These are phyloP conservation scores for Erebia aethiops DNA, from an alignment of 2,888 invertebrate species.

Conservation along the genomic window DNA sequence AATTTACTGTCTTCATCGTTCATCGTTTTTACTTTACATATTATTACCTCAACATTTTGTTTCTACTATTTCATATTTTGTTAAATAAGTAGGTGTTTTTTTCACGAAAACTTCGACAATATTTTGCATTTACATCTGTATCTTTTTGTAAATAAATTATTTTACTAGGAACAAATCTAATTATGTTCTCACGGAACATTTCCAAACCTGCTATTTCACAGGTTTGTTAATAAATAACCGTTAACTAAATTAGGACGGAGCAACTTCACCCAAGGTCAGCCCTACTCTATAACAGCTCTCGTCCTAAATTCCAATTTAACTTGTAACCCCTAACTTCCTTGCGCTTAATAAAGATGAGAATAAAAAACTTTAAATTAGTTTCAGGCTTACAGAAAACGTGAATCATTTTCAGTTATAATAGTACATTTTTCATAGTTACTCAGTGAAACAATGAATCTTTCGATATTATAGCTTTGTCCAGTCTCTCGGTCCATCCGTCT, in stretches of 20 bases:
- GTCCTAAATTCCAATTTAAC: slow-evolving; percentile 28
- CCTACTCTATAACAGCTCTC: neutral
- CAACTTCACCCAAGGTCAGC: slow-evolving; percentile 13
- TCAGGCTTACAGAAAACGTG: neutral
- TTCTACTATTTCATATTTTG: too few species aligned
- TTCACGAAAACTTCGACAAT: too few species aligned
- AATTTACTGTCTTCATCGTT: too few species aligned
- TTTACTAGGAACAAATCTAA: neutral
- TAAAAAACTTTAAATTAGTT: slow-evolving; percentile 21
- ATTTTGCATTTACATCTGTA: too few species aligned
- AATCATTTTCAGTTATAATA: neutral
- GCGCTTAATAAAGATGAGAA: slow-evolving; percentile 19
- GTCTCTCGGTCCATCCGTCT: too few species aligned
- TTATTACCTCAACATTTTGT: too few species aligned
- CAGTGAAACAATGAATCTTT: too few species aligned
- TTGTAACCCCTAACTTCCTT: slow-evolving; percentile 23
- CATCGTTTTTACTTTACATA: too few species aligned
- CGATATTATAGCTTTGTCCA: too few species aligned
- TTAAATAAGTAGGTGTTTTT: neutral
- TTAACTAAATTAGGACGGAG: slow-evolving; percentile 22
- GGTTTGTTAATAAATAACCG: slow-evolving; percentile 19
- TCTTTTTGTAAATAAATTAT: neutral
- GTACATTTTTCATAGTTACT: neutral
- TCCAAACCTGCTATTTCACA: neutral
- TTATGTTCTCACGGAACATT: neutral